A percentile compares a stretch with the other conserved stretches of the same genome.
Conservation (phyloP, 1,140 invertebrate genomes). For the silkworm (Bombyx mori) region DNA sequence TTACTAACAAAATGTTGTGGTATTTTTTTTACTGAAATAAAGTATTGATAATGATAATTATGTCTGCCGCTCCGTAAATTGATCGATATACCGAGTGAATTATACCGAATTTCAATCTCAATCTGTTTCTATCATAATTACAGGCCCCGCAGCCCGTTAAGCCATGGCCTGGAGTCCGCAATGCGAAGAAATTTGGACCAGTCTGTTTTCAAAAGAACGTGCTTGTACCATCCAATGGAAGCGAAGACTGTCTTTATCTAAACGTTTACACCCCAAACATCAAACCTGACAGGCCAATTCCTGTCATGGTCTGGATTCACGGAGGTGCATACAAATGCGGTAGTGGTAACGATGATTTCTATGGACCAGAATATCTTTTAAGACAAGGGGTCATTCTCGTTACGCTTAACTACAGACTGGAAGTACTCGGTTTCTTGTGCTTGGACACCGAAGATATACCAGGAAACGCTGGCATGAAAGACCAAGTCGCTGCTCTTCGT, state of each 20-base stretch:
- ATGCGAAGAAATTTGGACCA: conserved; percentile 22
- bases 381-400: conserved; percentile 76
- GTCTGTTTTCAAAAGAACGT: conserved; percentile 18
- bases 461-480: conserved; percentile 79
- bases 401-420: conserved; percentile 32
- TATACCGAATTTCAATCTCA: background rate
- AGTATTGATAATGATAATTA: too few species aligned
- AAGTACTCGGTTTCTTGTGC: conserved; percentile 40
- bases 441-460: conserved; percentile 73
- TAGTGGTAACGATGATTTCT: conserved; percentile 61
- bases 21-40: too few species aligned
- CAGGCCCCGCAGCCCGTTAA: conserved; percentile 29
- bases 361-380: conserved; percentile 74
- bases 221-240: conserved; percentile 33
- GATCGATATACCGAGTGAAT: background rate
- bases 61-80: background rate
- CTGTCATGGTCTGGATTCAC: conserved; percentile 24
- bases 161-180: conserved; percentile 26
- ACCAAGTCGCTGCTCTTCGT: conserved; percentile 75
- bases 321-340: conserved; percentile 78
- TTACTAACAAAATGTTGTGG: too few species aligned
- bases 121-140: conserved; percentile 3
- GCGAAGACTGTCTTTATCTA: conserved; percentile 74
- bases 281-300: conserved; percentile 21
- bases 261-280: conserved; percentile 72